Percentiles rank a stretch among this genome's conserved stretches.
These are phyloP conservation scores for Xiphorhynchus elegans DNA, from an alignment of 2,113 vertebrate species.

Conservation along the genomic window DNA sequence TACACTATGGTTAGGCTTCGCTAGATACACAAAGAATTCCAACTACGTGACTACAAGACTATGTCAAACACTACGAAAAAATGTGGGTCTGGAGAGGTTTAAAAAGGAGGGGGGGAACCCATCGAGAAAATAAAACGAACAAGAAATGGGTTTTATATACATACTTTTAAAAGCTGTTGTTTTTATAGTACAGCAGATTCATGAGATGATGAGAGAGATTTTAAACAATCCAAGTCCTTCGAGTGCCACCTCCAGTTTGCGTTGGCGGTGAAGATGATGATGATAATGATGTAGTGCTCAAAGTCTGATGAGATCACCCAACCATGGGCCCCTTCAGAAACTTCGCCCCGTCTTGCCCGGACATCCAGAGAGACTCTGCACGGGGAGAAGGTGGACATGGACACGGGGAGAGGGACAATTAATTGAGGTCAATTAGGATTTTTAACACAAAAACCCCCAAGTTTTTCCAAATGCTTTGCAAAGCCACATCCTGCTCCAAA, in stretches of 20 bases:
- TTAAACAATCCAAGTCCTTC: slow-evolving; percentile 76
- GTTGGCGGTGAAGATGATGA: slow-evolving; percentile 75
- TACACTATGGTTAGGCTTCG: slow-evolving; percentile 78
- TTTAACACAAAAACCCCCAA: rapidly evolving
- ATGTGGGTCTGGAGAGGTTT: slow-evolving; percentile 73
- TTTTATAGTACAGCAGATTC: slow-evolving; percentile 95
- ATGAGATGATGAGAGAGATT: slow-evolving; percentile 91
- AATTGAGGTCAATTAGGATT: rapidly evolving
- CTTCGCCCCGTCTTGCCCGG: slow-evolving; percentile 92
- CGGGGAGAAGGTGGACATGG: neutral
- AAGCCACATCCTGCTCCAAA: neutral
- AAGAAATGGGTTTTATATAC: slow-evolving; percentile 82
- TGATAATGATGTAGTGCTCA: slow-evolving; percentile 86
- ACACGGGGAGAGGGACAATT: neutral
- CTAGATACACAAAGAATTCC: slow-evolving; percentile 78
- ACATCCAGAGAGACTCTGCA: slow-evolving; percentile 93
- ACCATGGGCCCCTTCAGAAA: slow-evolving; percentile 92
- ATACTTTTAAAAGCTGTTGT: slow-evolving; percentile 87
- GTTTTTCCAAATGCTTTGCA: neutral
- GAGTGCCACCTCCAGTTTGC: slow-evolving; percentile 81
- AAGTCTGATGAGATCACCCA: slow-evolving; percentile 91
- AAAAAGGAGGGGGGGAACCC: slow-evolving; percentile 67
- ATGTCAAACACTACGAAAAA: slow-evolving; percentile 76
- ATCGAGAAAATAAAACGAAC: slow-evolving; percentile 80
- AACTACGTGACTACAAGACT: slow-evolving; percentile 76